phyloP scores from a whole-genome alignment of 2,113 vertebrate species.

The Rhinichthys klamathensis region DNA sequence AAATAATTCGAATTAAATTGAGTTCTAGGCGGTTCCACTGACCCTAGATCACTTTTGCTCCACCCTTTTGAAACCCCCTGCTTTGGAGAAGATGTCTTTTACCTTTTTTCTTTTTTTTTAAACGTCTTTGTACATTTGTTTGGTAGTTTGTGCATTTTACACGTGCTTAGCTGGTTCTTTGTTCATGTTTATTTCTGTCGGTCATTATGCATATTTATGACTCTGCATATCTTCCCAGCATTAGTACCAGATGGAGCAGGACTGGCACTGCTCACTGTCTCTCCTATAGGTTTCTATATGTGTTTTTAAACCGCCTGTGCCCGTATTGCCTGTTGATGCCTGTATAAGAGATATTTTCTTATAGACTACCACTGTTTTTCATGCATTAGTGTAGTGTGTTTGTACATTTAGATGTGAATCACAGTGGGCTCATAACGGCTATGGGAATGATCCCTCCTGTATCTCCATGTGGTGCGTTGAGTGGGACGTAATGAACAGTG shows the following conservation, averaged over 20 bases:
- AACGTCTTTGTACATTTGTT: not conserved
- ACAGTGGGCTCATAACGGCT: not conserved
- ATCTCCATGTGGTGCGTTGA: not conserved
- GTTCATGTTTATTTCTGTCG: not conserved
- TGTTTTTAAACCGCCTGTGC: not conserved
- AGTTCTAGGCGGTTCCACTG: not conserved
- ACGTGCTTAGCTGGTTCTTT: not conserved
- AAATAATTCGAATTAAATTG: no score
- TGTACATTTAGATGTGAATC: slow-evolving; percentile 6
- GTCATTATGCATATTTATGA: not conserved
- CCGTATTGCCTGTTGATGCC: not conserved
- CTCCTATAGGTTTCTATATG: slow-evolving; percentile 8
- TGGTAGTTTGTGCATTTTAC: not conserved
- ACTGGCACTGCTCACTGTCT: slow-evolving; percentile 11
- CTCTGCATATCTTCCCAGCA: not conserved
- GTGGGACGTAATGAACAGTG: slow-evolving; percentile 26
- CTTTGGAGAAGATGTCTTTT: not conserved
- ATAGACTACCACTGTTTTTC: not conserved
- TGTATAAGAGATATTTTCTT: not conserved
- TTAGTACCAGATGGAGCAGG: slow-evolving; percentile 1
- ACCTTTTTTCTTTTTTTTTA: no score
- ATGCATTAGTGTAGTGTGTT: not conserved
- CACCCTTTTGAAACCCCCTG: not conserved
- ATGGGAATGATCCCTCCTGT: slow-evolving; percentile 2
- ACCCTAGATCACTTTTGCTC: not conserved